Evolutionary conservation across 2,888 invertebrate species (phyloP), one percentile per base, ranked within the genome.

Genomic region (Nematopogon swammerdamellus): DNA sequence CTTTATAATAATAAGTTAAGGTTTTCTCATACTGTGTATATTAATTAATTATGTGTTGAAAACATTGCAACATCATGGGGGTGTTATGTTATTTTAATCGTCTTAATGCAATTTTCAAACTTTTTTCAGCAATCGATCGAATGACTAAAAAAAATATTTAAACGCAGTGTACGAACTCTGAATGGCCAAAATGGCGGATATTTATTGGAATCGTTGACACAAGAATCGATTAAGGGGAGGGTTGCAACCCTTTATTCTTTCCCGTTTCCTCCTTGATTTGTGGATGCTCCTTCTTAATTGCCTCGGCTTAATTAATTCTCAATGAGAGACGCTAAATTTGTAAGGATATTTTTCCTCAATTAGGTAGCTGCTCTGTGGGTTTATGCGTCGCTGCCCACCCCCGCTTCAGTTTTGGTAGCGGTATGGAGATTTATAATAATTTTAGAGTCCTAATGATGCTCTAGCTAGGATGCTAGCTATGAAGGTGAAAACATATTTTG

Each of bases 201-300:
- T 36, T 36, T 36, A 36, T 36, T 36, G 36, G 36, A 36, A 36
- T 36, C 36, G 36, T 36, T 36, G 36, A 36, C 36, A 36, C 14
- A 36, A 36, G 36, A 36, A 36, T 36, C 36, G 36, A 36, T 36
- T 19, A 19, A n/a, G 16, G 19, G 46, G 43, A 43, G 19, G 14
- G 44, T 49, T 44, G 36, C 20, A 49, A 49, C 49, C 49, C 49
- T 49, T 49, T 46, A 46, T 49, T 49, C 49, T 49, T 49, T 20
- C 44, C 19, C 44, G 49, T 20, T 20, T 48, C 44, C 44, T 30
- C 45, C 44, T 49, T 49, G 49, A 49, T 49, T 49, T 36, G 36
- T 36, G 36, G 36, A 36, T 36, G 36, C 36, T 36, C 36, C 11
- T 36, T 3, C 36, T 36, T 36, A 36, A 36, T 36, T 36, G 36